phyloP scores from a whole-genome alignment of 2,888 invertebrate genomes.

The Zaprionus bogoriensis region DNA sequence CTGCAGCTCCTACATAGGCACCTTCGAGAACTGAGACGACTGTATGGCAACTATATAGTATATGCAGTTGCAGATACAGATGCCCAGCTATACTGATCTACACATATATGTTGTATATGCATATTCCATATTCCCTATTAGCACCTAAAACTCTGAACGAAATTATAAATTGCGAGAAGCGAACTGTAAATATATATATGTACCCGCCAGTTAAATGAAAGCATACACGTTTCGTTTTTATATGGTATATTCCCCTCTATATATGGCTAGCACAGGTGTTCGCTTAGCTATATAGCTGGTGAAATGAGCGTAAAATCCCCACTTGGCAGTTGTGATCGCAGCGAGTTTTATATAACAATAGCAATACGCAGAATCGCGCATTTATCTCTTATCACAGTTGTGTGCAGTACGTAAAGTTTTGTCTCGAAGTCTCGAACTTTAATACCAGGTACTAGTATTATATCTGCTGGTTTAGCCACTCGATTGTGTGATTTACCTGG shows the following conservation, averaged over 20 bases:
- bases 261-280: neutral
- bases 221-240: slow-evolving; percentile 23
- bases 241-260: neutral
- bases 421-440: too few species aligned
- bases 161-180: neutral
- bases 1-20: slow-evolving; percentile 85
- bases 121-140: too few species aligned
- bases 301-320: neutral
- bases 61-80: neutral
- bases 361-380: neutral
- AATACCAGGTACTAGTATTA: neutral
- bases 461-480: slow-evolving; percentile 1
- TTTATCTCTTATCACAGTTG: neutral
- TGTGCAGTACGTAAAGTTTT: neutral
- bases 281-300: neutral
- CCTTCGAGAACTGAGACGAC: slow-evolving; percentile 75
- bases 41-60: slow-evolving; percentile 8
- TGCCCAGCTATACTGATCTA: neutral
- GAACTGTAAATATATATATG: slow-evolving; percentile 26
- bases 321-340: neutral
- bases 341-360: neutral
- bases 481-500: slow-evolving; percentile 1
- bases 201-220: slow-evolving; percentile 25
- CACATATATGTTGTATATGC: slow-evolving; percentile 4
- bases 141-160: slow-evolving; percentile 13